phyloP scores from a whole-genome alignment of 2,113 vertebrate genomes.

The Corvus moneduloides region DNA sequence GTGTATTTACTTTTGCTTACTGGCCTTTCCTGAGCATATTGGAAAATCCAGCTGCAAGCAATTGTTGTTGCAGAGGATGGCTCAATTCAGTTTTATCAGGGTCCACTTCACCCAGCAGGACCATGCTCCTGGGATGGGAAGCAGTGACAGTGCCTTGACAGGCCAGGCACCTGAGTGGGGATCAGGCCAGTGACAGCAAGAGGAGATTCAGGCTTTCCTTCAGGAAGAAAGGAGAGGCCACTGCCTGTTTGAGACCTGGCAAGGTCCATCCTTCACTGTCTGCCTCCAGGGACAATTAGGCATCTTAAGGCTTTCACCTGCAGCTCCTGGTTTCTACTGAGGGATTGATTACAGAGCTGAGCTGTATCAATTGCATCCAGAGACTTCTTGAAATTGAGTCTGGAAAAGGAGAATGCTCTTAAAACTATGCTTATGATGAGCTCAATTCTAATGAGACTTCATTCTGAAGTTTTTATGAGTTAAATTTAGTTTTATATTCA shows the following conservation, averaged over 20 bases:
- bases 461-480: background rate
- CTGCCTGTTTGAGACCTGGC: fast-evolving
- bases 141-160: background rate
- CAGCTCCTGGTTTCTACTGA: background rate
- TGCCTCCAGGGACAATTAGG: background rate
- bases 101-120: background rate
- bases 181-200: background rate
- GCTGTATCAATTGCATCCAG: background rate
- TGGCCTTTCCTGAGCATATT: background rate
- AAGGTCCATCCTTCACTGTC: background rate
- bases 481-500: background rate
- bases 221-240: background rate
- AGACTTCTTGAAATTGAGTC: background rate
- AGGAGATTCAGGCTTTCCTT: background rate
- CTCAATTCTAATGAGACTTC: background rate
- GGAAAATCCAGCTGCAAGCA: background rate
- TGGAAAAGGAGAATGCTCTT: background rate
- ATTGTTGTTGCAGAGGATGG: background rate
- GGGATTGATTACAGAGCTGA: background rate
- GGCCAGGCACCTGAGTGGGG: background rate
- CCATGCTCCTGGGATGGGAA: fast-evolving
- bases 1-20: background rate
- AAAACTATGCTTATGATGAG: background rate
- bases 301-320: background rate
- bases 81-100: background rate